phyloP scores from a whole-genome alignment of 64 coral and sea anemone species.

The Trachythela sp. region DNA sequence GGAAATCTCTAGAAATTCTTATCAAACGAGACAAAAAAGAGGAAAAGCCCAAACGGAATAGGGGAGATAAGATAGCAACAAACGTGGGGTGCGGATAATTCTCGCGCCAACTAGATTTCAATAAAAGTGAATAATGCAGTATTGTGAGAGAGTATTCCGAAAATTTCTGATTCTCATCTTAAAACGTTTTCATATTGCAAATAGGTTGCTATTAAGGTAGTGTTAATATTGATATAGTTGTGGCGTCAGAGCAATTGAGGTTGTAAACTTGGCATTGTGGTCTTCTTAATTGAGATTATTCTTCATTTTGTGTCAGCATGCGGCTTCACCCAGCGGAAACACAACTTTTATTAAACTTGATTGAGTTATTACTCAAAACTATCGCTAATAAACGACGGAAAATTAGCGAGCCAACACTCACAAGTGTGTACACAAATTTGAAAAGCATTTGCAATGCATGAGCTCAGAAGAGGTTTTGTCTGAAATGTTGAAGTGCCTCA shows the following conservation, averaged over 20 bases:
- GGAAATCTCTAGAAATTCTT: too few species aligned
- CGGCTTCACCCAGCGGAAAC: background rate
- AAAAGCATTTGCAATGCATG: background rate
- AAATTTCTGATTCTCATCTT: background rate
- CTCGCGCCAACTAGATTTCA: background rate
- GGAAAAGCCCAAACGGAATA: background rate
- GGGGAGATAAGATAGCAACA: background rate
- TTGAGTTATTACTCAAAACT: background rate
- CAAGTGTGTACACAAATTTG: background rate
- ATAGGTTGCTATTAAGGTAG: background rate
- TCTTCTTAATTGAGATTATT: background rate
- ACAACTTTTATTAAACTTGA: background rate
- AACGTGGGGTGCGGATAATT: background rate
- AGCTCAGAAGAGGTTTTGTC: background rate
- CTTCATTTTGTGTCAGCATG: background rate
- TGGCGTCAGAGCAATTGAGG: background rate
- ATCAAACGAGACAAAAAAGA: too few species aligned
- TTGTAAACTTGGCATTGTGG: background rate
- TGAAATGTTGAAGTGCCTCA: background rate
- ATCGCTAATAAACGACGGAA: background rate
- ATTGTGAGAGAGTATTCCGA: background rate
- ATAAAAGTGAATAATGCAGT: background rate
- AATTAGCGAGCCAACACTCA: background rate
- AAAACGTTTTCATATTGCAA: constrained; percentile 2
- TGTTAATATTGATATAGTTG: background rate